Evolutionary conservation across 1,140 invertebrate species (phyloP).

Genomic region (Bombus breviceps): DNA sequence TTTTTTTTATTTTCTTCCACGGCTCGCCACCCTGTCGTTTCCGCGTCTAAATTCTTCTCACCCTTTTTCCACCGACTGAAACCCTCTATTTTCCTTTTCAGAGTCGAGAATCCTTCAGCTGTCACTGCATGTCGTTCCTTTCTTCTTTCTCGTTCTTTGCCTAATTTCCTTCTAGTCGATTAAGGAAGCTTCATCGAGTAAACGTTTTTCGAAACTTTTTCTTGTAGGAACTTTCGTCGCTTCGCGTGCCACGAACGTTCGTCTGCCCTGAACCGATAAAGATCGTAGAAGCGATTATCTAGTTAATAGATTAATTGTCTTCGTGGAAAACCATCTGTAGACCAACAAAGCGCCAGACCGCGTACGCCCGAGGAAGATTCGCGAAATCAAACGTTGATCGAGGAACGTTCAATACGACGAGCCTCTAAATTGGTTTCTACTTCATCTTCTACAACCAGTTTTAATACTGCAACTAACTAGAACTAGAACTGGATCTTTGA

Average conservation of each 20-base stretch:
- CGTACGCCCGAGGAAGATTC: no score
- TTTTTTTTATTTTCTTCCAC: constrained; percentile 13
- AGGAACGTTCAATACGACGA: background rate
- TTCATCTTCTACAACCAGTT: background rate
- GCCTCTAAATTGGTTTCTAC: background rate
- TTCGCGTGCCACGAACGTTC: background rate
- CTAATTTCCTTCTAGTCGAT: background rate
- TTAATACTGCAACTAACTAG: background rate
- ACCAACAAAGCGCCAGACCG: background rate
- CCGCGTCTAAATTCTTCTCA: constrained; percentile 62
- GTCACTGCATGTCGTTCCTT: constrained; percentile 12
- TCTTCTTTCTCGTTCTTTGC: background rate
- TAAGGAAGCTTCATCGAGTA: no score
- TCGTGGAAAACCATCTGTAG: background rate
- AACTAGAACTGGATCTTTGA: no score
- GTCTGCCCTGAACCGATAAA: no score
- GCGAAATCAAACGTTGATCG: background rate
- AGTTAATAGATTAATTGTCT: constrained; percentile 3
- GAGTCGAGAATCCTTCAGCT: constrained; percentile 46
- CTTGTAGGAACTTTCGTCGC: background rate
- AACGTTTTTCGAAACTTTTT: background rate
- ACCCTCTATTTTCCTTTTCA: constrained; percentile 53
- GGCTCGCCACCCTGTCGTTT: constrained; percentile 42
- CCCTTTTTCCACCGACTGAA: constrained; percentile 18
- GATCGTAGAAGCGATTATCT: background rate